These are phyloP conservation scores for Rhodinocichla rosea DNA, from an alignment of 2,113 vertebrate species.

Conservation along the genomic window DNA sequence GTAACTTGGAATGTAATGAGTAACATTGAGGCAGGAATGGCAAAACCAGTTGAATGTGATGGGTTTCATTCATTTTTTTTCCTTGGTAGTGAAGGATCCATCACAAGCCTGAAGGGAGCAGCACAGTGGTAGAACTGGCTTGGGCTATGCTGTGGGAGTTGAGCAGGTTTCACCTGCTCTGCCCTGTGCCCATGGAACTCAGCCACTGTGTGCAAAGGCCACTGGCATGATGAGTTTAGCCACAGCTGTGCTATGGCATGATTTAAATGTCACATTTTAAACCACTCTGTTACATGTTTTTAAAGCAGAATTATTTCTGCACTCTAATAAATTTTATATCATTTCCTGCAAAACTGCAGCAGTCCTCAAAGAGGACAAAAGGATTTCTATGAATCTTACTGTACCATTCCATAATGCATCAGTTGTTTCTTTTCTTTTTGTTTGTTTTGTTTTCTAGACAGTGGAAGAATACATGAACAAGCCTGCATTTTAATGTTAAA, in stretches of 20 bases:
- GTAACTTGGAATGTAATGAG: background rate
- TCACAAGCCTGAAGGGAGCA: background rate
- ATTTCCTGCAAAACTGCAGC: background rate
- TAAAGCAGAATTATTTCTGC: background rate
- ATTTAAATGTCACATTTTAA: background rate
- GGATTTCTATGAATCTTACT: background rate
- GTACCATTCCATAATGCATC: background rate
- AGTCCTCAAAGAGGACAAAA: background rate
- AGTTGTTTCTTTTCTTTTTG: background rate
- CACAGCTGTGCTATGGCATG: background rate
- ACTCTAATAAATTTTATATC: background rate
- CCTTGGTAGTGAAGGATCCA: background rate
- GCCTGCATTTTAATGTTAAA: constrained; percentile 79
- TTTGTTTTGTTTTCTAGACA: constrained; percentile 72
- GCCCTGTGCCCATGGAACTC: background rate
- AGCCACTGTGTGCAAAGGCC: background rate
- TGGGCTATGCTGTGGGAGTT: rapidly evolving
- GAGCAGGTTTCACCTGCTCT: background rate
- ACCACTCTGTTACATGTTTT: background rate
- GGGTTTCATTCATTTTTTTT: background rate
- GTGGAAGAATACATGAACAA: constrained; percentile 95
- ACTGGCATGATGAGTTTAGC: background rate
- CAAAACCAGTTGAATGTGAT: background rate
- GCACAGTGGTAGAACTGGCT: background rate
- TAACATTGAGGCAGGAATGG: background rate